Evolutionary conservation across 2,888 invertebrate species (phyloP).

Genomic region (Amblyjoppa fuscipennis): DNA sequence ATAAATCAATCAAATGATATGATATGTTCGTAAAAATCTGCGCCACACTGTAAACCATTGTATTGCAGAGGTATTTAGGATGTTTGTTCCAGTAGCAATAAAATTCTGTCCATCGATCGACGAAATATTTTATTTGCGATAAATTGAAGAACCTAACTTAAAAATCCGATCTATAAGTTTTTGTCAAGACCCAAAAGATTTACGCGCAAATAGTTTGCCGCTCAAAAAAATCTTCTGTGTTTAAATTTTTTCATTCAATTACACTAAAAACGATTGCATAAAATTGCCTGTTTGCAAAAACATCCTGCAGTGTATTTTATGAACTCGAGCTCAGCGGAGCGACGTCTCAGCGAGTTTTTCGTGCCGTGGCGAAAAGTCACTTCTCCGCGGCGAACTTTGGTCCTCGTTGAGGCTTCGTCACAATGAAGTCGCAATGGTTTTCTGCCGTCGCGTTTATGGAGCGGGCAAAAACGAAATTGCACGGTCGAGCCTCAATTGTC

Average conservation of each 20-base stretch:
- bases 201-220: neutral
- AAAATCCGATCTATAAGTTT: too few species aligned
- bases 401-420: neutral
- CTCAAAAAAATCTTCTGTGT: neutral
- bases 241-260: neutral
- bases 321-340: neutral
- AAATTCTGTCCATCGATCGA: too few species aligned
- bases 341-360: neutral
- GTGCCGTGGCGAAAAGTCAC: neutral
- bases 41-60: too few species aligned
- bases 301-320: neutral
- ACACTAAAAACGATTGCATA: neutral
- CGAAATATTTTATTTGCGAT: too few species aligned
- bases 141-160: too few species aligned
- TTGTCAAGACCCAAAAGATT: neutral
- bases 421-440: conserved; percentile 1
- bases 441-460: neutral
- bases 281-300: neutral
- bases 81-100: too few species aligned
- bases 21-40: too few species aligned
- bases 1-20: too few species aligned
- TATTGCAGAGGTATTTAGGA: too few species aligned
- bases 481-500: neutral
- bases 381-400: neutral
- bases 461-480: neutral